Evolutionary conservation across 2,888 invertebrate species (phyloP), one percentile per base, ranked within the genome.

Genomic region (Orgyia antiqua): DNA sequence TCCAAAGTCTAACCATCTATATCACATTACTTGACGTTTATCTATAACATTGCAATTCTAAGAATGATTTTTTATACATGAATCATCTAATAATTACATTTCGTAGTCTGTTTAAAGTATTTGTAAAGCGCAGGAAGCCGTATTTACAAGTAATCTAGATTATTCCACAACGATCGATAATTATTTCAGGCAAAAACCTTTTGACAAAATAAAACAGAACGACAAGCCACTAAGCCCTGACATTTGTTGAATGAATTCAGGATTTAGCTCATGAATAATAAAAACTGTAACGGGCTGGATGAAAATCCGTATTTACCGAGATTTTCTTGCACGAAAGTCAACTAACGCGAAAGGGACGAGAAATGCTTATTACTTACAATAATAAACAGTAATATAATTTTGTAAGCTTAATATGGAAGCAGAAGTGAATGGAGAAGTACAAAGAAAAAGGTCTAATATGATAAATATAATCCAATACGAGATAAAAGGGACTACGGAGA

Each of bases 401-500:
- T 18, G 13, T 12, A 24, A 3, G 10, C 13, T 24, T 15, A 27
- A 15, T 31, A 27, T 18, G 13, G 10, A 23, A 21, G 4, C 26
- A 12, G 13, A 25, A 25, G 28, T 29, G 15, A 33, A 21, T n/a
- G 4, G 13, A 7, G 17, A 24, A 24, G 10, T 13, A 47, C 30
- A 51, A 41, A 35, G 29, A 26, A 29, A 36, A 41, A 13, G 33
- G 36, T 36, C 34, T 31, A 33, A 42, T 39, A 34, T 34, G 29
- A 44, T 38, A 30, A 44, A 39, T 31, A 37, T 37, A 38, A 42
- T 38, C 31, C 27, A 27, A 29, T 34, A 33, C 12, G 23, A 32
- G 24, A 29, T 31, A 27, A 32, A 29, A 29, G 29, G 20, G 31
- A 21, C 21, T 18, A 27, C 10, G 10, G 20, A 23, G 10, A 10